Conservation (phyloP, 2,113 vertebrate genomes). For the Puma concolor region DNA sequence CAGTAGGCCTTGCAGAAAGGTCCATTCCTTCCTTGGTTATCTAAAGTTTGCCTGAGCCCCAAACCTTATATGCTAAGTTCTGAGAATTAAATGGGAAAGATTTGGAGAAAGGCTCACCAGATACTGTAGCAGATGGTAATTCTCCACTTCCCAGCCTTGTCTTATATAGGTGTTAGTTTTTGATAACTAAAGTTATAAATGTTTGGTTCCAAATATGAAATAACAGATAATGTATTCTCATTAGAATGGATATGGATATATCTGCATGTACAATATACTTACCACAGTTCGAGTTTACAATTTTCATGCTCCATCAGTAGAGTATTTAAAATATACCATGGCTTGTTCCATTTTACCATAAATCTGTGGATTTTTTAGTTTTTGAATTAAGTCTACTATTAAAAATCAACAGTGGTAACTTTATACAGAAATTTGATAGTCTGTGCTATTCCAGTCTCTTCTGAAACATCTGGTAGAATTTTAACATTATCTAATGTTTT, state of each 20-base stretch:
- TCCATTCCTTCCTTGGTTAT: background rate
- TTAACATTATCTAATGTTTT: constrained; percentile 39
- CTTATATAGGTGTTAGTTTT: background rate
- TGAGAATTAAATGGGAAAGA: background rate
- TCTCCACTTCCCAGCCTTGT: background rate
- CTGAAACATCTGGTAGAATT: constrained; percentile 18
- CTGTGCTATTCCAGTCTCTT: constrained; percentile 18
- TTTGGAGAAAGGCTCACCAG: background rate
- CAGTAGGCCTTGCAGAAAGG: background rate
- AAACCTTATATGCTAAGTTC: background rate
- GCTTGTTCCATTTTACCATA: constrained; percentile 42
- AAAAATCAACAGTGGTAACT: constrained; percentile 6
- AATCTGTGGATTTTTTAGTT: background rate
- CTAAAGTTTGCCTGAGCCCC: background rate
- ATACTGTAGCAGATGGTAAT: background rate
- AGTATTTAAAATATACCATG: background rate
- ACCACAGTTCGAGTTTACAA: constrained; percentile 26
- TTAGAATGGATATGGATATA: background rate
- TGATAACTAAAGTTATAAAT: background rate
- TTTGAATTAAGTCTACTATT: background rate
- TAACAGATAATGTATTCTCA: background rate
- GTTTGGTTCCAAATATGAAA: background rate
- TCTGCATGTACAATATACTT: constrained; percentile 1
- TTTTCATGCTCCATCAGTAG: constrained; percentile 41
- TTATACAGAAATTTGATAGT: constrained; percentile 16